Evolutionary conservation across 2,888 invertebrate species (phyloP).

Genomic region (Ochropleura plecta): DNA sequence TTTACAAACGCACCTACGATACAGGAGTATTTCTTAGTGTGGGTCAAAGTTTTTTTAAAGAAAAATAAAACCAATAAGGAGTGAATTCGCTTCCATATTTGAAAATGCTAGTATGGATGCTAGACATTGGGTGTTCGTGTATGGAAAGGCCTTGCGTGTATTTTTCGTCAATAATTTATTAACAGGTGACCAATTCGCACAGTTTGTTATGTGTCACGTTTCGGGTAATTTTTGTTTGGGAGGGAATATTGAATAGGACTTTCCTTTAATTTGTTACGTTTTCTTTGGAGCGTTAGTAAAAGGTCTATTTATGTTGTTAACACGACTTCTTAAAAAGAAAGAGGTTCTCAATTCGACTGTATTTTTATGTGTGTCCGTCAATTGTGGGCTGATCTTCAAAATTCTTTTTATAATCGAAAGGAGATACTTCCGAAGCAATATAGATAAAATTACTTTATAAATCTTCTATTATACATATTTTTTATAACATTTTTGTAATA

Average conservation of each 20-base stretch:
- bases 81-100: neutral
- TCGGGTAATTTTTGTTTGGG: neutral
- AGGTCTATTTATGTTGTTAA: neutral
- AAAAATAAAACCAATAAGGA: neutral
- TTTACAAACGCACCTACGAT: too few species aligned
- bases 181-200: constrained; percentile 61
- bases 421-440: too few species aligned
- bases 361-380: too few species aligned
- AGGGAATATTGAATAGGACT: neutral
- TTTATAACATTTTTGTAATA: too few species aligned
- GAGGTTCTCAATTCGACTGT: too few species aligned
- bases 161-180: constrained; percentile 56
- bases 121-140: constrained; percentile 32
- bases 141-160: constrained; percentile 28
- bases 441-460: too few species aligned
- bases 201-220: constrained; percentile 40
- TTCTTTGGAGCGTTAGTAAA: neutral
- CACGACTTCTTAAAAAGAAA: too few species aligned
- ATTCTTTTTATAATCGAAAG: too few species aligned
- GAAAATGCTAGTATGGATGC: neutral
- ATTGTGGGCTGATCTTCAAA: too few species aligned
- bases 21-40: too few species aligned
- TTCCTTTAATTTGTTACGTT: constrained; percentile 6
- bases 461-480: too few species aligned
- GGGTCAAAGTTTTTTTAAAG: too few species aligned